Percentiles rank a stretch among this genome's conserved stretches.
phyloP scores from a whole-genome alignment of 2,888 invertebrate genomes.

The Sinotaia quadrata region DNA sequence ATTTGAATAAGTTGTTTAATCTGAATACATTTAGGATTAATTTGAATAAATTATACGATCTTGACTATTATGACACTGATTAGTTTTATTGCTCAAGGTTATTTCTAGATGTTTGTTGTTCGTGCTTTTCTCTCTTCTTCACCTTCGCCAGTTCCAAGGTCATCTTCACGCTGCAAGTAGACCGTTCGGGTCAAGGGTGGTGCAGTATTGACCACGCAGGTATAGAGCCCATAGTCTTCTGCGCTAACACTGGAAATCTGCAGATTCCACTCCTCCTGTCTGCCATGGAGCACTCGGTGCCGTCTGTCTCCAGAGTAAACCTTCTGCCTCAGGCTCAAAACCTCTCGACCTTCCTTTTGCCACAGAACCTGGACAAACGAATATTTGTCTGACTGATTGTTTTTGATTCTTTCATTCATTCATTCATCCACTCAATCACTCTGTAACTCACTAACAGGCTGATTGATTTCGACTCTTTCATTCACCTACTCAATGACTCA shows the following conservation, averaged over 20 bases:
- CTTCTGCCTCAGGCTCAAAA: conserved; percentile 37
- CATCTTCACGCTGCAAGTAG: too few species aligned
- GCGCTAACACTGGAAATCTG: conserved; percentile 35
- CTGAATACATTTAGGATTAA: too few species aligned
- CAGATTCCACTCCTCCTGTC: conserved; percentile 47
- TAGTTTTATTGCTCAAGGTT: too few species aligned
- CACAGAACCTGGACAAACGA: conserved; percentile 43
- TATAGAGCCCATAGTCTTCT: conserved; percentile 46
- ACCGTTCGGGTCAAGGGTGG: conserved; percentile 46
- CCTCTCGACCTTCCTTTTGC: conserved; percentile 33
- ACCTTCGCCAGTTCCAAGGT: too few species aligned
- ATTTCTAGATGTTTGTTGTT: too few species aligned
- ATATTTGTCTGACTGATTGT: not conserved
- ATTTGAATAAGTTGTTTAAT: too few species aligned
- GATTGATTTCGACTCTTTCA: not conserved
- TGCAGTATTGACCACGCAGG: conserved; percentile 47
- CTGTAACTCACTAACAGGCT: not conserved
- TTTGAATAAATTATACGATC: too few species aligned
- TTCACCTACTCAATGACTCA: conserved; percentile 4
- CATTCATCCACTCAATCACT: conserved; percentile 9
- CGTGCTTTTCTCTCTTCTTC: too few species aligned
- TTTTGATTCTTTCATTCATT: not conserved
- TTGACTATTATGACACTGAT: too few species aligned
- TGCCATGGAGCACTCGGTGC: conserved; percentile 37
- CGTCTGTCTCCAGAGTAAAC: conserved; percentile 35